Evolutionary conservation across 35 echinoderm and acorn worm species (phyloP).

Genomic region (Diadema setosum): DNA sequence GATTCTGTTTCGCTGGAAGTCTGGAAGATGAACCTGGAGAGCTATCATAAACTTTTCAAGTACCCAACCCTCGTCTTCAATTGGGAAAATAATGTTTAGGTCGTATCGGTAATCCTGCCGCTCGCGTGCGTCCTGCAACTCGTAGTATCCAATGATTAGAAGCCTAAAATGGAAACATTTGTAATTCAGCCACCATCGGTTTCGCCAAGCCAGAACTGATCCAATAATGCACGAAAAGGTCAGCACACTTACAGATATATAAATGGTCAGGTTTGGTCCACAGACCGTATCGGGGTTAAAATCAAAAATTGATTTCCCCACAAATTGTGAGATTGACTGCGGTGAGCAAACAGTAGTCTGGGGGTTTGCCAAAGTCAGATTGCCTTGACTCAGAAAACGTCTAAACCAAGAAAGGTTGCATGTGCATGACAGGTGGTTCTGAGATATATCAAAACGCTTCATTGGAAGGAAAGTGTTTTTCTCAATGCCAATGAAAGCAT

Average conservation of each 20-base stretch:
- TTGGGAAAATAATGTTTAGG: background rate
- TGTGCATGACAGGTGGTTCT: background rate
- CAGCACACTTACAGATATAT: background rate
- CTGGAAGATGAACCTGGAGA: background rate
- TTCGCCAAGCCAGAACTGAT: background rate
- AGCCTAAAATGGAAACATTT: background rate
- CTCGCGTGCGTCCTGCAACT: background rate
- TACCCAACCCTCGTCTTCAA: background rate
- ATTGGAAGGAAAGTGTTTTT: background rate
- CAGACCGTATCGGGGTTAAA: background rate
- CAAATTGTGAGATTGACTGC: background rate
- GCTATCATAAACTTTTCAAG: background rate
- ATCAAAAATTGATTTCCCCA: background rate
- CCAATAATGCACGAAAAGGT: background rate
- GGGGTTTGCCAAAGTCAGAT: background rate
- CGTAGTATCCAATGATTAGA: background rate
- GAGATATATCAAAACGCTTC: background rate
- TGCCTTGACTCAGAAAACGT: background rate
- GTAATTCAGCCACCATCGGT: background rate
- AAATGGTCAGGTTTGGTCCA: background rate
- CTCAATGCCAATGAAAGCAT: background rate
- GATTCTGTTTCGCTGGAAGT: background rate
- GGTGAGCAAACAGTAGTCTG: background rate
- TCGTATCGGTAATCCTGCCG: background rate
- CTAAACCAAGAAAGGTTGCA: background rate